Evolutionary conservation across 92 coral and sea anemone genomes (phyloP).

Genomic region (Palythoa grandiflora): DNA sequence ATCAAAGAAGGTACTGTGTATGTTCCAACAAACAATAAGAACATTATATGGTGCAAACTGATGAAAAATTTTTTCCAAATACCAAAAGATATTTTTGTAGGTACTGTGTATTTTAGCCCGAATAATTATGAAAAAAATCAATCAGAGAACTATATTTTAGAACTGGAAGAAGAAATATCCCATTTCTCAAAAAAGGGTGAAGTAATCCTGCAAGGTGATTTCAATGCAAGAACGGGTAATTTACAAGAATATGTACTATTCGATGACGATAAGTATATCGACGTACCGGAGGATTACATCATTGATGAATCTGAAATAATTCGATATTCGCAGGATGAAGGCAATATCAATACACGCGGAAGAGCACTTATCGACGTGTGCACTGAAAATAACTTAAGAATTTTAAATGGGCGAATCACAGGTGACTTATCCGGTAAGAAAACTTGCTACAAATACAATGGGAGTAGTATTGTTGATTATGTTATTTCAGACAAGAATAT

Average conservation of each 20-base stretch:
- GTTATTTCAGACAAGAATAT: background rate
- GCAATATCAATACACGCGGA: background rate
- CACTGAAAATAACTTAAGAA: background rate
- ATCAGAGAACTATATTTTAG: background rate
- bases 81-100: constrained; percentile 27
- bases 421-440: constrained; percentile 35
- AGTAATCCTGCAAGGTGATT: constrained; percentile 33
- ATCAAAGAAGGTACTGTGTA: constrained; percentile 14
- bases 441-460: constrained; percentile 45
- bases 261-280: constrained; percentile 23
- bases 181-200: constrained; percentile 16
- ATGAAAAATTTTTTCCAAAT: constrained; percentile 31
- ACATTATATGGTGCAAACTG: constrained; percentile 47
- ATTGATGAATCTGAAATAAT: background rate
- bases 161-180: constrained; percentile 1
- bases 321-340: constrained; percentile 44
- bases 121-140: background rate
- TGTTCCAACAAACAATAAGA: constrained; percentile 5
- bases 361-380: constrained; percentile 38
- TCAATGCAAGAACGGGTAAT: constrained; percentile 43
- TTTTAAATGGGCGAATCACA: constrained; percentile 20
- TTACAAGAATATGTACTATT: constrained; percentile 30
- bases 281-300: constrained; percentile 31
- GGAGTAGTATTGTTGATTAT: constrained; percentile 35
- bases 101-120: constrained; percentile 33